Evolutionary conservation across 2,888 invertebrate genomes (phyloP).

Genomic region (Amphipyra tragopoginis): DNA sequence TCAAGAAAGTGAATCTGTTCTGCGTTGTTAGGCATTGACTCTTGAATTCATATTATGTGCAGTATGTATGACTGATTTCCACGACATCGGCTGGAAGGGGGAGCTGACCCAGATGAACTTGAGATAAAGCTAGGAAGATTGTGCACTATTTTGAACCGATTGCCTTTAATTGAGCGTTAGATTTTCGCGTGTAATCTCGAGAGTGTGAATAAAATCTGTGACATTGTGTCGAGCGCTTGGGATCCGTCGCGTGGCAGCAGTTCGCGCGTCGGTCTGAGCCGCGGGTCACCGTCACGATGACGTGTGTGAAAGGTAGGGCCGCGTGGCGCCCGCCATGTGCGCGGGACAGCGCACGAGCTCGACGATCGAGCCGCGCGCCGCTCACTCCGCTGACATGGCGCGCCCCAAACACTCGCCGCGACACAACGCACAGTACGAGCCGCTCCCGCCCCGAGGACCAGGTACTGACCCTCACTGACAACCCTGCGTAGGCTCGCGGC

Average conservation of each 20-base stretch:
- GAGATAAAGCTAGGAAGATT: no score
- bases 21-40: not conserved
- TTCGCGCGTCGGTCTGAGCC: slow-evolving; percentile 30
- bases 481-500: slow-evolving; percentile 7
- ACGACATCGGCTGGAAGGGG: not conserved
- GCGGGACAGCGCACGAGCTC: slow-evolving; percentile 35
- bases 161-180: not conserved
- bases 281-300: slow-evolving; percentile 61
- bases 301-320: slow-evolving; percentile 73
- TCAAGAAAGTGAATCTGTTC: slow-evolving; percentile 7
- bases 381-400: slow-evolving; percentile 87
- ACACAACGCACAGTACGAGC: slow-evolving; percentile 81
- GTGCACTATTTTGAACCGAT: no score
- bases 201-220: slow-evolving; percentile 4
- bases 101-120: no score
- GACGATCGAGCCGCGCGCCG: slow-evolving; percentile 60
- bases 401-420: slow-evolving; percentile 88
- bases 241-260: slow-evolving; percentile 50
- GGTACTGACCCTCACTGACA: slow-evolving; percentile 67
- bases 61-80: not conserved
- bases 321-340: slow-evolving; percentile 68
- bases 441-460: slow-evolving; percentile 87
- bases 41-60: not conserved
- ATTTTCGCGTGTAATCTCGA: not conserved
- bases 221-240: slow-evolving; percentile 9